Base-by-base conservation (phyloP, 2,113 vertebrate genomes). In the Lagopus muta region DNA sequence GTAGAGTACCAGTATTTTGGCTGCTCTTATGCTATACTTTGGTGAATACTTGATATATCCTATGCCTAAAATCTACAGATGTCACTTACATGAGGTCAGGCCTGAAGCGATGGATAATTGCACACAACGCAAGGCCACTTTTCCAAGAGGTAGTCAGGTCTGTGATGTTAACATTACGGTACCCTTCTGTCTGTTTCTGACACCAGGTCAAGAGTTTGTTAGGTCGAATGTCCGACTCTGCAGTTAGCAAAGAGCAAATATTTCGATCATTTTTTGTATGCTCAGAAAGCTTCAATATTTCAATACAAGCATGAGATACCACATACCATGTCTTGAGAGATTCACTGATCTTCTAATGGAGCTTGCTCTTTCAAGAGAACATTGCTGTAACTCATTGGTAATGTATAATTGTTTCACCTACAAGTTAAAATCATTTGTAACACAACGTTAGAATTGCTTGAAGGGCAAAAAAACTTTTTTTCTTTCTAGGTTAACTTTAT, bases 171-270 rank as follows among this genome's bases (percentile, higher is more conserved):
- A 99, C 98, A 0, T 98, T 98, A 73, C 96, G 97, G 96, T 99
- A 99, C 62, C 98, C 98, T 83, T 99, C 98, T 0, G 98, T 99
- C 97, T 99, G 99, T 86, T 98, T 99, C 97, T 99, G 99, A 97
- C 99, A 99, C 99, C 99, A 99, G 7, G 98, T 99, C 90, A 99
- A 82, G 82, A 99, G 98, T 91, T 99, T 98, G 54, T 98, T 98
- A 13, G 99, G 99, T 69, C 98, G 97, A 89, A 98, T 97, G 74
- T 99, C 99, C 4, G 99, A 99, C 95, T 99, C 99, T 99, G 94
- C 32, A 88, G 72, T 61, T 52, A 77, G 21, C 5, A 24, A 32
- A 84, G 8, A 69, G 4, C 36, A 81, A 92, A 58, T 5, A 20
- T 32, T 74, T 78, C 1, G 1, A 27, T 79, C 61, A 58, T 30